Evolutionary conservation across 2,113 vertebrate species (phyloP).

Genomic region (Atrichornis clamosus): DNA sequence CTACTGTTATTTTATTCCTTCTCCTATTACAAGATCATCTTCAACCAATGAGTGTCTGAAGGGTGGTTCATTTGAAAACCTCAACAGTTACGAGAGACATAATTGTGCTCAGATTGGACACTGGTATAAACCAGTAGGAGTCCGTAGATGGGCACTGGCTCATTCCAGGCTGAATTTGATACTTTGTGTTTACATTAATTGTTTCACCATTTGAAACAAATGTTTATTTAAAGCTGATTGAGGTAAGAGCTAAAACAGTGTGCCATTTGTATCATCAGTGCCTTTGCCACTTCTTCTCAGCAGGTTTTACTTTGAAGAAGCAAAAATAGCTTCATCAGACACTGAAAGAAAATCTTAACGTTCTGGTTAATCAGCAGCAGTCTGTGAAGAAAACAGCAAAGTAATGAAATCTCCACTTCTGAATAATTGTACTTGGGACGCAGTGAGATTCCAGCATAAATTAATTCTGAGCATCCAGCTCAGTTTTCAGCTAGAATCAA

Average conservation of each 20-base stretch:
- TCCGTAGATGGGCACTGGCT: background rate
- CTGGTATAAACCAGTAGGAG: background rate
- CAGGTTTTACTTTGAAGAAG: constrained; percentile 50
- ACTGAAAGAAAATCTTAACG: constrained; percentile 20
- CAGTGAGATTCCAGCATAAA: constrained; percentile 48
- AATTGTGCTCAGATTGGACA: background rate
- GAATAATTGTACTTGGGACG: constrained; percentile 23
- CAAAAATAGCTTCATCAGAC: constrained; percentile 54
- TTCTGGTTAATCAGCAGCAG: constrained; percentile 53
- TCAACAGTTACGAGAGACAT: background rate
- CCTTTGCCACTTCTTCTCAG: constrained; percentile 26
- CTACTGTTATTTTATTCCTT: background rate
- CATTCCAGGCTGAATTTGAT: background rate
- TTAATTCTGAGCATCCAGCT: constrained; percentile 23
- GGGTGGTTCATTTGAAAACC: background rate
- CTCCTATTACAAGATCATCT: background rate
- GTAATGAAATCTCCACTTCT: constrained; percentile 48
- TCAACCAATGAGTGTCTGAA: background rate
- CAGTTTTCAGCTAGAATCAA: constrained; percentile 5
- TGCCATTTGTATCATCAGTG: constrained; percentile 47
- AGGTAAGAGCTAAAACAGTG: constrained; percentile 44
- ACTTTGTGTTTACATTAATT: constrained; percentile 42
- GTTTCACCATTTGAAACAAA: constrained; percentile 47
- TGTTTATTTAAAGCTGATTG: constrained; percentile 59
- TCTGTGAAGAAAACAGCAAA: constrained; percentile 37